Conservation (phyloP, 2,888 invertebrate genomes). For the Plusia festucae region DNA sequence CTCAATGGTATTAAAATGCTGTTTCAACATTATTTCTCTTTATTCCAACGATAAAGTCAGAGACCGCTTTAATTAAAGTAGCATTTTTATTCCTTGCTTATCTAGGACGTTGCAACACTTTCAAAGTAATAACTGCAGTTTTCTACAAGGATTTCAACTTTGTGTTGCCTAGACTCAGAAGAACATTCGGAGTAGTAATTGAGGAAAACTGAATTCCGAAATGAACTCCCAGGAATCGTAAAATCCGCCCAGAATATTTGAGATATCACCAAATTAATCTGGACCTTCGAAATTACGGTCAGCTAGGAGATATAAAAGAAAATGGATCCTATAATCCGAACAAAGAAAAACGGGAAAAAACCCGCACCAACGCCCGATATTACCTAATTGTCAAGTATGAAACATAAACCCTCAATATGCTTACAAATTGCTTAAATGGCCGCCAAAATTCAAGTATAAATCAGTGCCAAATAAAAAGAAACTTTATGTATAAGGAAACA, state of each 20-base stretch:
- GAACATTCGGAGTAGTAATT: constrained; percentile 42
- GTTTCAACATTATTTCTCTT: constrained; percentile 37
- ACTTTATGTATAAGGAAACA: constrained; percentile 41
- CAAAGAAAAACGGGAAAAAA: constrained; percentile 30
- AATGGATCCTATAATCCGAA: constrained; percentile 22
- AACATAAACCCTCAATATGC: constrained; percentile 49
- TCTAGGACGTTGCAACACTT: constrained; percentile 37
- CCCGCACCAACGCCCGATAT: constrained; percentile 17
- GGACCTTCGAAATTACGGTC: constrained; percentile 51
- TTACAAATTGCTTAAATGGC: constrained; percentile 49
- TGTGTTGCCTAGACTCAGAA: constrained; percentile 21
- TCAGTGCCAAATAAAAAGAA: constrained; percentile 24
- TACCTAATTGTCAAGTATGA: constrained; percentile 52
- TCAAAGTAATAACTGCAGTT: constrained; percentile 49
- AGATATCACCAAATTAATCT: constrained; percentile 49
- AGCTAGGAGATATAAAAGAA: constrained; percentile 20
- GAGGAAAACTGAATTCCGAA: constrained; percentile 43
- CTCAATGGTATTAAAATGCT: constrained; percentile 40
- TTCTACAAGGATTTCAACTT: constrained; percentile 50
- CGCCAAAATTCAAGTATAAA: constrained; percentile 40
- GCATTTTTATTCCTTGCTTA: constrained; percentile 46
- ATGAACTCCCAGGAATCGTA: constrained; percentile 23
- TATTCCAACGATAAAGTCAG: constrained; percentile 32
- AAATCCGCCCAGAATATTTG: constrained; percentile 42
- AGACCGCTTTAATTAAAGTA: constrained; percentile 48